These are phyloP conservation scores for Phacellophora camtschatica DNA, from an alignment of 30 jellyfish, hydroid and myxozoan genomes.

Conservation along the genomic window DNA sequence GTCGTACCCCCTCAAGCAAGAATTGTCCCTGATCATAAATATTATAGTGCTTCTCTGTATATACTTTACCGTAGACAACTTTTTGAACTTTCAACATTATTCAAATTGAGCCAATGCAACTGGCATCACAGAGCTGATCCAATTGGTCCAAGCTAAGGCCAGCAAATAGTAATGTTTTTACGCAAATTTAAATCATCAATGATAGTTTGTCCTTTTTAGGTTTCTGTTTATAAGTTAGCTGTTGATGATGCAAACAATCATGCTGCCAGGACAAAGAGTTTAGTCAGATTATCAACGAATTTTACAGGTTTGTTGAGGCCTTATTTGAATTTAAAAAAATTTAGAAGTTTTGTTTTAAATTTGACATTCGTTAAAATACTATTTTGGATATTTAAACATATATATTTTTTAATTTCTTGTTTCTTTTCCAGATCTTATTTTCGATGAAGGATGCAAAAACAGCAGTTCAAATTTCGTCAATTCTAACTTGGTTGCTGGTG, in stretches of 20 bases:
- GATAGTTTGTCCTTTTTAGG: conserved; percentile 29
- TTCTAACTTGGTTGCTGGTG: conserved; percentile 48
- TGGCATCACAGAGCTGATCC: no score
- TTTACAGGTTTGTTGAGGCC: conserved; percentile 43
- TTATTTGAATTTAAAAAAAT: no score
- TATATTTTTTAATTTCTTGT: not conserved
- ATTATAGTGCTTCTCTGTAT: no score
- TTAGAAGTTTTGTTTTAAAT: not conserved
- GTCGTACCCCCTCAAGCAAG: no score
- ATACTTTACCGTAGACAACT: no score
- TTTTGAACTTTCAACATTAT: no score
- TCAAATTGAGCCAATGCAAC: no score
- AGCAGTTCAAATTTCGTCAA: conserved; percentile 3
- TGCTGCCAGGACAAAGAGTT: conserved; percentile 27
- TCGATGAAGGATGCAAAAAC: conserved; percentile 55
- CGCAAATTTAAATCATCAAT: no score
- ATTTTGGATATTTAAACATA: not conserved
- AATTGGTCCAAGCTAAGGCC: no score
- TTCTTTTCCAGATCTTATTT: conserved; percentile 18
- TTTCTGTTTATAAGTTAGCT: conserved; percentile 60
- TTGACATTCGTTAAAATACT: no score
- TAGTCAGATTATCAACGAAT: conserved; percentile 30
- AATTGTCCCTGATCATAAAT: no score
- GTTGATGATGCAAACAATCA: conserved; percentile 41
- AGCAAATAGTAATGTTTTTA: no score